Evolutionary conservation across 2,113 vertebrate genomes (phyloP).

Genomic region (Rhipidura dahli): DNA sequence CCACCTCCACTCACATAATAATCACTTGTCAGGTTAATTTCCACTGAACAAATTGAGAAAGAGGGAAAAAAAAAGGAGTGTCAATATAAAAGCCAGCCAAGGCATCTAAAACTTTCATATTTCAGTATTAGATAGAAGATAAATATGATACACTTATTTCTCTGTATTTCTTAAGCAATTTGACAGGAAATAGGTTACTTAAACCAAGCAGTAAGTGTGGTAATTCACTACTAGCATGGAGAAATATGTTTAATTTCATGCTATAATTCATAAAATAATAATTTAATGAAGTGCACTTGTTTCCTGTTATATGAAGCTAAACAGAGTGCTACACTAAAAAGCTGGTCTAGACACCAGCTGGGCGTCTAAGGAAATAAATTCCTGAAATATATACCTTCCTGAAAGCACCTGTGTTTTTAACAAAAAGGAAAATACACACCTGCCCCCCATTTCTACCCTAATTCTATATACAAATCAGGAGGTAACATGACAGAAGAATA

Average conservation of each 20-base stretch:
- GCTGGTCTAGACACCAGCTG: not conserved
- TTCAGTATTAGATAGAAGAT: not conserved
- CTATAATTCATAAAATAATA: not conserved
- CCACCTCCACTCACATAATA: conserved; percentile 89
- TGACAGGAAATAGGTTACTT: not conserved
- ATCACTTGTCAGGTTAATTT: conserved; percentile 88
- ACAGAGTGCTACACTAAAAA: not conserved
- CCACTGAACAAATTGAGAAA: conserved; percentile 76
- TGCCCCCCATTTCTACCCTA: not conserved
- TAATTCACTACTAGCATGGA: not conserved
- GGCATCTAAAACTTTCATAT: not conserved
- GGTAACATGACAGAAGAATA: not conserved
- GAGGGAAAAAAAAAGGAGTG: not conserved
- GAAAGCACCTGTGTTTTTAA: not conserved
- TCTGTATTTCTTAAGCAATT: not conserved
- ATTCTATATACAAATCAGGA: not conserved
- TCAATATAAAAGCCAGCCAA: not conserved
- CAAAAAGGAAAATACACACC: not conserved
- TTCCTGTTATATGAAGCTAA: not conserved
- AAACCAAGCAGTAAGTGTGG: not conserved
- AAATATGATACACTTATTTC: not conserved
- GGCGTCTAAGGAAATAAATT: not conserved
- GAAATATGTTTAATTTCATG: not conserved
- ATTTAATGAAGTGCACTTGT: not conserved
- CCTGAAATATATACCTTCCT: not conserved